Conservation (phyloP, 2,888 invertebrate genomes). For the Amblyteles armatorius region DNA sequence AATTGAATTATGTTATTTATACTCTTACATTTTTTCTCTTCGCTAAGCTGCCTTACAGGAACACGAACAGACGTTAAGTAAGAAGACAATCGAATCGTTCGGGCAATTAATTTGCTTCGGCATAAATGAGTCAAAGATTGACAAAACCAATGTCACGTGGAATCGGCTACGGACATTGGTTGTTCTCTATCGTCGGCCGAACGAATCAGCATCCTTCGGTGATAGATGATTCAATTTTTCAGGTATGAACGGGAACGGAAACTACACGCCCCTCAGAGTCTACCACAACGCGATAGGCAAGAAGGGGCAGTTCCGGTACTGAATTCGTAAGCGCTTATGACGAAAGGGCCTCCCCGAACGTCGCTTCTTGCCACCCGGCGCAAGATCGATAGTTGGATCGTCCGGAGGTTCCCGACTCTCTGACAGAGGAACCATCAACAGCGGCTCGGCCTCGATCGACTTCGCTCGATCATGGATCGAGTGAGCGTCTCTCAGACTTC, state of each 20-base stretch:
- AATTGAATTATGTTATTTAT: slow-evolving; percentile 12
- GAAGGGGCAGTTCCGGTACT: slow-evolving; percentile 94
- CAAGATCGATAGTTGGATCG: slow-evolving; percentile 52
- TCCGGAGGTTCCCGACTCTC: slow-evolving; percentile 12
- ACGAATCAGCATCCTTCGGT: not conserved
- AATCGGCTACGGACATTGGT: slow-evolving; percentile 11
- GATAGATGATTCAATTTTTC: slow-evolving; percentile 75
- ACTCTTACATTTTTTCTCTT: slow-evolving; percentile 16
- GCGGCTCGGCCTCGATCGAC: slow-evolving; percentile 49
- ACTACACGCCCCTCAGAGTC: slow-evolving; percentile 92
- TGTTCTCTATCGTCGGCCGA: not conserved
- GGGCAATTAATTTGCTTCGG: not conserved
- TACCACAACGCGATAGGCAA: slow-evolving; percentile 93
- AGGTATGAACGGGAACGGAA: slow-evolving; percentile 90
- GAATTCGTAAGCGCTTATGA: slow-evolving; percentile 75
- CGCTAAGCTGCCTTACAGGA: slow-evolving; percentile 77
- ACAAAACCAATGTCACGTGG: not conserved
- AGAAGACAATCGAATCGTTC: slow-evolving; percentile 54
- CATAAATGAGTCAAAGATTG: not conserved
- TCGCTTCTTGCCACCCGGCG: slow-evolving; percentile 51
- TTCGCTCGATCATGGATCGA: slow-evolving; percentile 47
- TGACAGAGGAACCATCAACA: slow-evolving; percentile 4
- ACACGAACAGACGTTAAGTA: slow-evolving; percentile 75
- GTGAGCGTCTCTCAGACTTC: slow-evolving; percentile 41
- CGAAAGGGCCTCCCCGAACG: slow-evolving; percentile 17